Evolutionary conservation across 2,888 invertebrate genomes (phyloP).

Genomic region (Creontiades dilutus): DNA sequence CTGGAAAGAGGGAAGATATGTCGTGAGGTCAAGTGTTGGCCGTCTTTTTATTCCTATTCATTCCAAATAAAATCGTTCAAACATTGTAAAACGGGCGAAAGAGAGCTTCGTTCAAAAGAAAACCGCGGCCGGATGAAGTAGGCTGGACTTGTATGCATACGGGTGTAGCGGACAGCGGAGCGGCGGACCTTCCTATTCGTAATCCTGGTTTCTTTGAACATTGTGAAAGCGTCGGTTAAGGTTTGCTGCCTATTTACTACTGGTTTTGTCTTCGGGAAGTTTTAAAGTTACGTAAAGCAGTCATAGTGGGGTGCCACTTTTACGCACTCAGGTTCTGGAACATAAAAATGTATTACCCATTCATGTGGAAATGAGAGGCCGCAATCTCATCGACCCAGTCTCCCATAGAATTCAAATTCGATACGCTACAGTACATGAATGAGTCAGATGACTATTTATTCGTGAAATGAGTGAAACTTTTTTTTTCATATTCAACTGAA

Average conservation of each 20-base stretch:
- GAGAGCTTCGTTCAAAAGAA: neutral
- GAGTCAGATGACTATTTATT: no score
- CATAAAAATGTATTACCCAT: neutral
- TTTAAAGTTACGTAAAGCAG: neutral
- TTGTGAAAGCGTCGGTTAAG: neutral
- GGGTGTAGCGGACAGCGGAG: neutral
- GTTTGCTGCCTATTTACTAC: neutral
- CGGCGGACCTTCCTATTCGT: neutral
- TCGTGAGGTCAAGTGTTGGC: no score
- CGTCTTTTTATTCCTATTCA: neutral
- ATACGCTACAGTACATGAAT: no score
- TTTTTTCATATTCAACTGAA: no score
- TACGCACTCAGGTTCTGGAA: neutral
- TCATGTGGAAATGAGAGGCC: neutral
- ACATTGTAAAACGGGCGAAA: constrained; percentile 30
- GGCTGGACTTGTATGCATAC: constrained; percentile 15
- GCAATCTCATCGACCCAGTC: neutral
- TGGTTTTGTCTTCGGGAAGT: neutral
- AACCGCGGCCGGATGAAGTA: constrained; percentile 6
- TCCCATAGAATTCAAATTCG: no score
- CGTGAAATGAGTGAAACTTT: no score
- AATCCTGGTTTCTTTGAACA: constrained; percentile 1
- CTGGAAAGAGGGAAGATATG: no score
- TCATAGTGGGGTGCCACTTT: neutral
- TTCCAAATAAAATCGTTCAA: constrained; percentile 31